These are phyloP conservation scores for Nudaria mundana DNA, from an alignment of 2,888 invertebrate genomes.

Conservation along the genomic window DNA sequence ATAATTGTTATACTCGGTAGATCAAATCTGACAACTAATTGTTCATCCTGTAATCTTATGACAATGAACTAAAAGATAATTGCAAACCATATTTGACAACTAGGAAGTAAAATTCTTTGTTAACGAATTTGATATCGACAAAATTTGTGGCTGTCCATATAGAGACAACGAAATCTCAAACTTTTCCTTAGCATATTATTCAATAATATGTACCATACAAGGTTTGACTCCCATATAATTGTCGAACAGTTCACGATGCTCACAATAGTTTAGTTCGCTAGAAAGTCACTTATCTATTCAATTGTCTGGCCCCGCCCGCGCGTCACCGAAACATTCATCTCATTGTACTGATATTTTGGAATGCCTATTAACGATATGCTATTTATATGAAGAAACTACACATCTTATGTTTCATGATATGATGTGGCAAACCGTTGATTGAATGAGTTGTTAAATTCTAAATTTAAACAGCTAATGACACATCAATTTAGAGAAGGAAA, in stretches of 20 bases:
- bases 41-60: too few species aligned
- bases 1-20: too few species aligned
- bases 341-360: constrained; percentile 50
- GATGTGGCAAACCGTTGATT: too few species aligned
- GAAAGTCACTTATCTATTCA: constrained; percentile 76
- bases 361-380: constrained; percentile 37
- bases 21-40: too few species aligned
- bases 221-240: neutral
- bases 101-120: too few species aligned
- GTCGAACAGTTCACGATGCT: neutral
- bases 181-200: neutral
- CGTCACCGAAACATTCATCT: constrained; percentile 49
- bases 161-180: too few species aligned
- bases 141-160: too few species aligned
- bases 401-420: too few species aligned
- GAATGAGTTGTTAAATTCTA: neutral
- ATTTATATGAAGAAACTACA: neutral
- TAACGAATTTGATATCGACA: too few species aligned
- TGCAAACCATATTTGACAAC: too few species aligned
- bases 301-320: constrained; percentile 68
- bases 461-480: neutral
- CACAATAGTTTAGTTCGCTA: constrained; percentile 34
- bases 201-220: constrained; percentile 3
- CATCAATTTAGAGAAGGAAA: neutral
- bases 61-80: too few species aligned